Conservation (phyloP, 2,888 invertebrate species). For the Sylvicola cinctus region DNA sequence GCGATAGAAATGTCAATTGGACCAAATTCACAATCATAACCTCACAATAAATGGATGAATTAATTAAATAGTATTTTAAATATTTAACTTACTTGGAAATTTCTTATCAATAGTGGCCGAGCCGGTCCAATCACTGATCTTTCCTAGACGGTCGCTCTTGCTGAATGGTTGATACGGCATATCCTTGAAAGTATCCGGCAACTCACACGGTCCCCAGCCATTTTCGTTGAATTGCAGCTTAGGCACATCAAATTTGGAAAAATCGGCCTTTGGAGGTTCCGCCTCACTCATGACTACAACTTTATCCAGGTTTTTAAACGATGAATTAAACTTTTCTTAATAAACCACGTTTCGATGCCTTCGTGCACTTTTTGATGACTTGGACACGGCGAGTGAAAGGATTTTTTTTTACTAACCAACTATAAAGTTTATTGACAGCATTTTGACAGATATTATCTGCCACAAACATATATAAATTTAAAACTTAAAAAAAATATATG, state of each 20-base stretch:
- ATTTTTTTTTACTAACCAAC: too few relatives aligned
- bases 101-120: slow-evolving; percentile 83
- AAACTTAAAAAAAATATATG: too few relatives aligned
- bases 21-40: background rate
- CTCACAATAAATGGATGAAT: background rate
- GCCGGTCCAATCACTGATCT: slow-evolving; percentile 98
- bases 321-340: too few relatives aligned
- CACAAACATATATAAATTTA: too few relatives aligned
- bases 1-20: slow-evolving; percentile 1
- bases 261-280: background rate
- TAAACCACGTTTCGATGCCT: too few relatives aligned
- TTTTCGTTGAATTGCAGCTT: slow-evolving; percentile 16
- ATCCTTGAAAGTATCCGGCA: slow-evolving; percentile 84
- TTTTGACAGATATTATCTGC: too few relatives aligned
- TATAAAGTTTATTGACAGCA: too few relatives aligned
- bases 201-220: slow-evolving; percentile 94
- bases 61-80: background rate
- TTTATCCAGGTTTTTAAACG: too few relatives aligned
- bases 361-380: too few relatives aligned
- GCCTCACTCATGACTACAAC: background rate
- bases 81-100: slow-evolving; percentile 47
- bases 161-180: slow-evolving; percentile 68
- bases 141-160: slow-evolving; percentile 93
- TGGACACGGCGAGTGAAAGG: too few relatives aligned
- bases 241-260: background rate